These are phyloP conservation scores for Centropyge bicolor DNA, from an alignment of 2,797 vertebrate genomes.

Conservation along the genomic window DNA sequence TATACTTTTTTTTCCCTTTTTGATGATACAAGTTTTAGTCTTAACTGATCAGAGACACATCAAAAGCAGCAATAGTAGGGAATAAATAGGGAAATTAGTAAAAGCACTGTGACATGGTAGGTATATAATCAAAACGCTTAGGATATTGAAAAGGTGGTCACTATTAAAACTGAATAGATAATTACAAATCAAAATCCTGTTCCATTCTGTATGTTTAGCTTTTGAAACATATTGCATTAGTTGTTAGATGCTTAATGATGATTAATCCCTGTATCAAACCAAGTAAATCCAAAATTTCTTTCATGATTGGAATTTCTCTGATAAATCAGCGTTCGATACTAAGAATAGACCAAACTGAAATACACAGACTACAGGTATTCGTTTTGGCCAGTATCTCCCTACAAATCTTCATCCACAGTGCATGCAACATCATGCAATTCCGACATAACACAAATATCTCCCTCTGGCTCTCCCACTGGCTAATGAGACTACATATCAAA, in stretches of 20 bases:
- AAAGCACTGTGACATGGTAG: not conserved
- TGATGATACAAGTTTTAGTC: not conserved
- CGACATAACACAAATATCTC: conserved; percentile 28
- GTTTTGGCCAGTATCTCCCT: conserved; percentile 2
- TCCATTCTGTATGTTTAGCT: not conserved
- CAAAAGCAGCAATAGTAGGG: conserved; percentile 7
- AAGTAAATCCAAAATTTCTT: not conserved
- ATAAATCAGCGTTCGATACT: not conserved
- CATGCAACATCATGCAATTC: not conserved
- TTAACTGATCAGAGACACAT: not conserved
- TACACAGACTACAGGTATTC: not conserved
- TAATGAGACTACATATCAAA: conserved; percentile 62
- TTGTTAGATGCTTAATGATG: not conserved
- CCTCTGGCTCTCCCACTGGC: conserved; percentile 22
- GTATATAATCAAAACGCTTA: not conserved
- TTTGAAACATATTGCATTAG: not conserved
- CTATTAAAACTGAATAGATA: not conserved
- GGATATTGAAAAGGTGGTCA: not conserved
- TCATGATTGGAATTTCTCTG: not conserved
- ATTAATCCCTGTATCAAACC: not conserved
- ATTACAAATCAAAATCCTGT: not conserved
- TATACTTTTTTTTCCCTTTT: not conserved
- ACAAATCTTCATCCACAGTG: not conserved
- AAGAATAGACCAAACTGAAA: not conserved
- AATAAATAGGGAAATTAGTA: not conserved